These are phyloP conservation scores for Leptinotarsa haldemani DNA, from an alignment of 2,888 invertebrate species.

Conservation along the genomic window DNA sequence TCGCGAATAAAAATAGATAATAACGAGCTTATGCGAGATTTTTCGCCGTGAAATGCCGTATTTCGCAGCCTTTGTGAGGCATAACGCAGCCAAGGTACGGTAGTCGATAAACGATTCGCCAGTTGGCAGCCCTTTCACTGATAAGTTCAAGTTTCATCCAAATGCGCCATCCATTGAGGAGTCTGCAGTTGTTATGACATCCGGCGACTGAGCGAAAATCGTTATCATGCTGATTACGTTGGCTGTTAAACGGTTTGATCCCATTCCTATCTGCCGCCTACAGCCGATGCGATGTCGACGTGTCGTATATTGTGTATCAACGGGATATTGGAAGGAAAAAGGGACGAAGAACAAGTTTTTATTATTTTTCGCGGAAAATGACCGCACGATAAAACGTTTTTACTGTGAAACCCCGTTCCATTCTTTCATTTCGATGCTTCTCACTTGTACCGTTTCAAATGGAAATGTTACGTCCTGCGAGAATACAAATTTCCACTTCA, in stretches of 20 bases:
- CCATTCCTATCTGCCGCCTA: conserved; percentile 30
- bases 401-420: background rate
- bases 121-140: conserved; percentile 35
- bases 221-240: conserved; percentile 39
- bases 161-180: conserved; percentile 39
- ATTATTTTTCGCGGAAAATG: background rate
- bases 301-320: conserved; percentile 6
- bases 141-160: conserved; percentile 37
- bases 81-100: conserved; percentile 25
- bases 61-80: conserved; percentile 3
- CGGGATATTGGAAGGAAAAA: background rate
- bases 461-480: too few species aligned
- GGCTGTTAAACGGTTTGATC: conserved; percentile 39
- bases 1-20: background rate
- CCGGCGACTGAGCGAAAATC: conserved; percentile 41
- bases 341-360: background rate
- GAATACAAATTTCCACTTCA: too few species aligned
- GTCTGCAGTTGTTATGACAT: conserved; percentile 42
- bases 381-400: background rate
- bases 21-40: background rate
- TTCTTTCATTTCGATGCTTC: too few species aligned
- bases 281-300: conserved; percentile 13
- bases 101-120: conserved; percentile 36
- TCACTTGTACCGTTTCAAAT: too few species aligned
- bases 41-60: conserved; percentile 14